Conservation (phyloP, 2,888 invertebrate genomes). For the Platypus cylindrus region DNA sequence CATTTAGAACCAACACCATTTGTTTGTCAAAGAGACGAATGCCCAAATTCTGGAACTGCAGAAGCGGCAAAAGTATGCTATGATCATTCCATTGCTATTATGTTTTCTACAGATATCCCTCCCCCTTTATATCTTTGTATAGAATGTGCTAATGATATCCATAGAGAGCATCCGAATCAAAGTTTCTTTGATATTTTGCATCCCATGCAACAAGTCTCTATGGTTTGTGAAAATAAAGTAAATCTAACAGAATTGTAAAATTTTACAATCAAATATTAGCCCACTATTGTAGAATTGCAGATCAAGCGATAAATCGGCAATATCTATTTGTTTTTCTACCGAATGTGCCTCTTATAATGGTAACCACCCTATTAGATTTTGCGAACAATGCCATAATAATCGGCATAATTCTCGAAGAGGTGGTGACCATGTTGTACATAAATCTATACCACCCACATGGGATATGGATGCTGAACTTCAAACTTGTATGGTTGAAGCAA, state of each 20-base stretch:
- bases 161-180: slow-evolving; percentile 74
- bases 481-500: slow-evolving; percentile 86
- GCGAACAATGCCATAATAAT: slow-evolving; percentile 78
- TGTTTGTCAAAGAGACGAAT: slow-evolving; percentile 83
- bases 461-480: slow-evolving; percentile 84
- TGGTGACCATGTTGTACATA: slow-evolving; percentile 83
- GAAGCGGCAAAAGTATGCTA: slow-evolving; percentile 90
- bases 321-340: slow-evolving; percentile 91
- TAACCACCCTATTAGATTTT: slow-evolving; percentile 90
- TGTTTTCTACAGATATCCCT: slow-evolving; percentile 73
- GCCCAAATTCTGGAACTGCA: slow-evolving; percentile 74
- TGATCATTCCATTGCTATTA: slow-evolving; percentile 83
- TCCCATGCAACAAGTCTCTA: slow-evolving; percentile 89
- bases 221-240: slow-evolving; percentile 92
- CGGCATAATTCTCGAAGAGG: slow-evolving; percentile 80
- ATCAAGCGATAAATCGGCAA: slow-evolving; percentile 79
- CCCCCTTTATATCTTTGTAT: slow-evolving; percentile 93
- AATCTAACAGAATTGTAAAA: slow-evolving; percentile 8
- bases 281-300: slow-evolving; percentile 81
- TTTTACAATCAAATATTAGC: too few relatives aligned
- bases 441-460: slow-evolving; percentile 75
- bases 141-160: slow-evolving; percentile 88
- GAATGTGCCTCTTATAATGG: slow-evolving; percentile 96
- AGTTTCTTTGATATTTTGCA: slow-evolving; percentile 78
- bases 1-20: slow-evolving; percentile 56